These are phyloP conservation scores for Lophius piscatorius DNA, from an alignment of 2,113 vertebrate species.

Conservation along the genomic window DNA sequence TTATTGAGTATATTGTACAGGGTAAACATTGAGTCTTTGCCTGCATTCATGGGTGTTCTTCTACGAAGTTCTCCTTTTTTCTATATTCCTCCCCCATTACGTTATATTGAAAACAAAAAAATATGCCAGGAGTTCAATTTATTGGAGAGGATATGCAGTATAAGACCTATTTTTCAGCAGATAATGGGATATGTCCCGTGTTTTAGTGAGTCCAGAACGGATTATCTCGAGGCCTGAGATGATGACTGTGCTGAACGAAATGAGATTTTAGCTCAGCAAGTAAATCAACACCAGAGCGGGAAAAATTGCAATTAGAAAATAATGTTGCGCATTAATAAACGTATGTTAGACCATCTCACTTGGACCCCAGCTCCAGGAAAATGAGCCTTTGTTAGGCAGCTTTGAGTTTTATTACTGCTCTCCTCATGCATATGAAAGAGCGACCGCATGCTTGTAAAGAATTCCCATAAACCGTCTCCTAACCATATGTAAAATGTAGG, in stretches of 20 bases:
- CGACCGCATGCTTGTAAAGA: constrained; percentile 19
- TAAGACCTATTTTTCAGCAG: constrained; percentile 14
- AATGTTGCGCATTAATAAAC: constrained; percentile 40
- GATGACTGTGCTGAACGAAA: constrained; percentile 2
- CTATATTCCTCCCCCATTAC: too few relatives aligned
- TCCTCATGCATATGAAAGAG: constrained; percentile 16
- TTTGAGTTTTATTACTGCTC: not conserved
- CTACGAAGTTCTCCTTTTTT: too few relatives aligned
- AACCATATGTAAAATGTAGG: constrained; percentile 30
- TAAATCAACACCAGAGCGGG: constrained; percentile 17
- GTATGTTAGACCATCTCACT: constrained; percentile 34
- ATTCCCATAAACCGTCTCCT: constrained; percentile 4
- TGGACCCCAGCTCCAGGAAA: constrained; percentile 5
- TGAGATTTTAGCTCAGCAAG: constrained; percentile 25
- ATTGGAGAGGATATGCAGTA: constrained; percentile 1
- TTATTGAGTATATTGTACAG: too few relatives aligned
- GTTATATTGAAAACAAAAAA: not conserved
- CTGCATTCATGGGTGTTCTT: too few relatives aligned
- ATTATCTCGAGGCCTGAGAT: constrained; percentile 15
- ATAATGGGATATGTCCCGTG: constrained; percentile 14
- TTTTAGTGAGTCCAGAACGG: constrained; percentile 14
- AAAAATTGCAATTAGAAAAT: constrained; percentile 23
- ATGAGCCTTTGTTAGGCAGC: constrained; percentile 10
- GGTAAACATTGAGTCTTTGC: too few relatives aligned
- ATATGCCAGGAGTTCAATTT: constrained; percentile 9